Percentiles rank a stretch among this genome's conserved stretches.
phyloP scores from a whole-genome alignment of 2,797 vertebrate genomes.

The Glossophaga mutica region DNA sequence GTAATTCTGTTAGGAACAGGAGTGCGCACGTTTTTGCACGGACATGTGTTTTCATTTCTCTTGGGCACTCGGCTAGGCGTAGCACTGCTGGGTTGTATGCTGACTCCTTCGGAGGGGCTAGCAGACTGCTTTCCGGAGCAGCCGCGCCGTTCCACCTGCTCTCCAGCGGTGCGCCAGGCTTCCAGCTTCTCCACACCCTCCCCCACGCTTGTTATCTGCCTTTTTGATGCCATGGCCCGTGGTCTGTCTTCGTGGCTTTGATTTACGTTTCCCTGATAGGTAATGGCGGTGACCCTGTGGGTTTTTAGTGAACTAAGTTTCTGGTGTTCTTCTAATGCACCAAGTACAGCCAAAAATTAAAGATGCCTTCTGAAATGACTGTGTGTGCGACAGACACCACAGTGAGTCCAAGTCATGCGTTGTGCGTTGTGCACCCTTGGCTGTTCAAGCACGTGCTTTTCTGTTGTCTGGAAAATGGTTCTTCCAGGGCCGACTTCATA shows the following conservation, averaged over 20 bases:
- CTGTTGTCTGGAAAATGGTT: background rate
- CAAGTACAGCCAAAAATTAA: background rate
- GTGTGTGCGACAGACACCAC: too few relatives aligned
- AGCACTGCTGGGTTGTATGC: background rate
- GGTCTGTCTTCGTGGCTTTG: background rate
- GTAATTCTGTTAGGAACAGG: background rate
- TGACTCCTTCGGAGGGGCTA: background rate
- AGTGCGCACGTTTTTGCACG: background rate
- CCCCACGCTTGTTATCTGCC: background rate
- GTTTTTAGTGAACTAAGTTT: background rate
- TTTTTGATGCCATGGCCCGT: background rate
- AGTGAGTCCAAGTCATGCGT: too few relatives aligned
- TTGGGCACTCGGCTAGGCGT: background rate
- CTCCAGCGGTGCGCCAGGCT: background rate
- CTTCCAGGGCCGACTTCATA: background rate
- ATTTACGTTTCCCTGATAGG: background rate
- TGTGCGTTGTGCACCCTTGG: fast-evolving
- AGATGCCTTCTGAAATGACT: background rate
- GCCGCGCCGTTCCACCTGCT: background rate
- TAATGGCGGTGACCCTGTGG: background rate
- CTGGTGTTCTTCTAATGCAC: background rate
- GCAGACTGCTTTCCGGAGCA: background rate
- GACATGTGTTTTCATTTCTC: background rate
- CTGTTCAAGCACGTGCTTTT: background rate
- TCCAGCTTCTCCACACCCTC: background rate